phyloP scores from a whole-genome alignment of 1,140 invertebrate genomes.

The Campoletis sonorensis region DNA sequence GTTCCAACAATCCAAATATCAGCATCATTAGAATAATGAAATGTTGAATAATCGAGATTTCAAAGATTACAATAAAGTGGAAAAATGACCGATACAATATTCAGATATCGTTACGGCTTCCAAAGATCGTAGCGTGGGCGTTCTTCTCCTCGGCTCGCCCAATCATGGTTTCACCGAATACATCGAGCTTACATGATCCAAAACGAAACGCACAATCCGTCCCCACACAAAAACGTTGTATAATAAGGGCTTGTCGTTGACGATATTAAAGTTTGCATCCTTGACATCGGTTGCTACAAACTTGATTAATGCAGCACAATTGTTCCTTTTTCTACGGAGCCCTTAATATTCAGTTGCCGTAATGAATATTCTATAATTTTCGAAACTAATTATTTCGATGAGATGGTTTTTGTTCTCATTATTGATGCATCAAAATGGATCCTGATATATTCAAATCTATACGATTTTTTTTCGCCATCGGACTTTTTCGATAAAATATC shows the following conservation, averaged over 20 bases:
- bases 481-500: no score
- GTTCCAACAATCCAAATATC: background rate
- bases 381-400: no score
- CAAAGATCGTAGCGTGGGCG: constrained; percentile 77
- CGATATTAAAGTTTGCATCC: constrained; percentile 7
- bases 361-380: no score
- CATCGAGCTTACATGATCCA: constrained; percentile 76
- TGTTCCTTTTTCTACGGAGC: no score
- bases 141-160: constrained; percentile 75
- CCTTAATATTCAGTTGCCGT: no score
- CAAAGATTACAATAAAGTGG: background rate
- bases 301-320: no score
- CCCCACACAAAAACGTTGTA: background rate
- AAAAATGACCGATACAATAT: constrained; percentile 53
- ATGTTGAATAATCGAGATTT: background rate
- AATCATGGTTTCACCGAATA: constrained; percentile 78
- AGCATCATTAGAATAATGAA: background rate
- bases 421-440: no score
- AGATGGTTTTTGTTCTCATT: no score
- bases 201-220: constrained; percentile 14
- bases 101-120: constrained; percentile 77
- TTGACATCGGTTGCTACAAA: background rate
- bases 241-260: constrained; percentile 17
- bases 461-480: no score
- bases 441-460: no score